A percentile compares a stretch with the other conserved stretches of the same genome.
These are phyloP conservation scores for Macrobrachium rosenbergii DNA, from an alignment of 1,140 invertebrate genomes.

Conservation along the genomic window DNA sequence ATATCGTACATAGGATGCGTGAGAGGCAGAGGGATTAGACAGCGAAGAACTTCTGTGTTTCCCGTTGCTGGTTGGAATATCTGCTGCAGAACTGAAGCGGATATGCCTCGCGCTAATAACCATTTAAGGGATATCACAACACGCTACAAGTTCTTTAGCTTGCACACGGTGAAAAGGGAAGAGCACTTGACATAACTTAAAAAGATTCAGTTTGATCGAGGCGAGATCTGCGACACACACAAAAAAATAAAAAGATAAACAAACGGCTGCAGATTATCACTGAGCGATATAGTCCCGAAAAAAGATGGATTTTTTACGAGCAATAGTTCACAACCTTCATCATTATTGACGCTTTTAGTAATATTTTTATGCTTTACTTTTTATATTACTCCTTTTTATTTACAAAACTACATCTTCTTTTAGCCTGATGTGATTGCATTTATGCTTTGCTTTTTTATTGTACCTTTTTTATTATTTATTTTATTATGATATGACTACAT, in stretches of 20 bases:
- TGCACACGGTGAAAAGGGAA: neutral
- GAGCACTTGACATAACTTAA: neutral
- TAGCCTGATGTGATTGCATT: no score
- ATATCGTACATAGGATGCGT: neutral
- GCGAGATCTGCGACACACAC: neutral
- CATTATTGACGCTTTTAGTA: neutral
- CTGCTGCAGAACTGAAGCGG: neutral
- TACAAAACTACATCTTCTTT: no score
- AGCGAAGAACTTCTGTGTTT: neutral
- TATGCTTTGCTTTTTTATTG: no score
- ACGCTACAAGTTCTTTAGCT: neutral
- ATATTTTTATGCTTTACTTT: no score
- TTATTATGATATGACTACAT: no score
- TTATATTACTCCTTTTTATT: no score
- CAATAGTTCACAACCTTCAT: neutral
- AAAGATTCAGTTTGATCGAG: neutral
- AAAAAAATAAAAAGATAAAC: neutral
- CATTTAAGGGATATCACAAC: neutral
- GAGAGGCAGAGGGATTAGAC: neutral
- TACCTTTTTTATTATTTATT: no score
- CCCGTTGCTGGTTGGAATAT: neutral
- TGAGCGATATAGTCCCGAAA: neutral
- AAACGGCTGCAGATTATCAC: neutral
- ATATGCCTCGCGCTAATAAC: neutral
- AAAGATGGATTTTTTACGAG: neutral